Conservation (phyloP, 2,113 vertebrate genomes). For the Athene noctua region DNA sequence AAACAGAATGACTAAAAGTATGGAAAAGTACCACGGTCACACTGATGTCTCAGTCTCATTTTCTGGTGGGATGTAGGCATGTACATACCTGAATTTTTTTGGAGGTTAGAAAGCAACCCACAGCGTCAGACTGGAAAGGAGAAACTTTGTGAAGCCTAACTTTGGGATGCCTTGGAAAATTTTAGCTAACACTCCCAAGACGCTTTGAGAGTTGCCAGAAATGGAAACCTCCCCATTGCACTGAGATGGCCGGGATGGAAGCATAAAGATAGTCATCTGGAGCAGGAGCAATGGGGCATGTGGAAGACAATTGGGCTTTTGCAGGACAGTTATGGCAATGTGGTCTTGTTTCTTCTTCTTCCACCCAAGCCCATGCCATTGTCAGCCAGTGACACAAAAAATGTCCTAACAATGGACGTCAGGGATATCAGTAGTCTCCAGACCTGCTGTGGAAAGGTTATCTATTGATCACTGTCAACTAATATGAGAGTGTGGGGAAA, state of each 20-base stretch:
- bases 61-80: not conserved
- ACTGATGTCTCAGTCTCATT: not conserved
- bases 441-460: not conserved
- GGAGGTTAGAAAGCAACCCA: not conserved
- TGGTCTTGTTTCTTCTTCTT: not conserved
- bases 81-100: not conserved
- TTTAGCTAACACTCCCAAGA: not conserved
- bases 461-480: not conserved
- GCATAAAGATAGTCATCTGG: not conserved
- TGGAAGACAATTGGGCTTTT: not conserved
- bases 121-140: not conserved
- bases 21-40: not conserved
- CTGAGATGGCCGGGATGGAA: not conserved
- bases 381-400: not conserved
- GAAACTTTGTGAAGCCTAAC: not conserved
- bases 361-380: accelerated
- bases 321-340: not conserved
- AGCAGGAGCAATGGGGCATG: accelerated
- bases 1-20: not conserved
- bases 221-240: not conserved
- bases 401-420: not conserved
- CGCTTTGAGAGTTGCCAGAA: not conserved
- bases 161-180: not conserved
- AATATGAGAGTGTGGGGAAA: not conserved
- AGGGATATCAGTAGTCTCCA: not conserved